Conservation (phyloP, 1,140 invertebrate genomes). For the Papilio dardanus region DNA sequence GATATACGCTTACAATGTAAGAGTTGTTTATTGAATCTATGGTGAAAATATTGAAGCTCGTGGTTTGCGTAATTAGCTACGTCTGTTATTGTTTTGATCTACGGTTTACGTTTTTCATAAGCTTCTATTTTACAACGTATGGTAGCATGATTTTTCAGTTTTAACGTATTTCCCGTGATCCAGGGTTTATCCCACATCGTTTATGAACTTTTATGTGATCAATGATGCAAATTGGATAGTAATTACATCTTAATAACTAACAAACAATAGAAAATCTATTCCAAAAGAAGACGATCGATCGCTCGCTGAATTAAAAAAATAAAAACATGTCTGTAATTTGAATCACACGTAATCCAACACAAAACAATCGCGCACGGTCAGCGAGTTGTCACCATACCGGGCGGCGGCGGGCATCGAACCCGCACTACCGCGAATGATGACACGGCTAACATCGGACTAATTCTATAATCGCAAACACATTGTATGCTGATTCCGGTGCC, state of each 20-base stretch:
- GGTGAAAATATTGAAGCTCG: conserved; percentile 15
- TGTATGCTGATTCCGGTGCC: conserved; percentile 34
- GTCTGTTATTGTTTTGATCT: conserved; percentile 6
- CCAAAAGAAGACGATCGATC: background rate
- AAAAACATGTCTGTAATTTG: conserved; percentile 19
- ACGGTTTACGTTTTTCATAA: background rate
- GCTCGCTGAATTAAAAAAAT: background rate
- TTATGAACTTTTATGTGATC: too few relatives aligned
- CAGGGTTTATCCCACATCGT: background rate
- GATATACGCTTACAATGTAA: conserved; percentile 20
- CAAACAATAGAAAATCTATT: background rate
- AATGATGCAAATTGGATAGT: background rate
- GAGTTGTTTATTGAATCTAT: conserved; percentile 7
- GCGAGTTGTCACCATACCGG: conserved; percentile 44
- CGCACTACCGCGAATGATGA: conserved; percentile 44
- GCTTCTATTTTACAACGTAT: background rate
- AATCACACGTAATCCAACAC: conserved; percentile 29
- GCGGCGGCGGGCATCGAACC: conserved; percentile 51
- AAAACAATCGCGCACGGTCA: conserved; percentile 43
- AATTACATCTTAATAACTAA: background rate
- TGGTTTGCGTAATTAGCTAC: conserved; percentile 9
- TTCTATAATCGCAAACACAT: conserved; percentile 37
- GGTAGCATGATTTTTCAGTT: background rate
- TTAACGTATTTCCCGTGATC: background rate
- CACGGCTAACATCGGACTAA: conserved; percentile 23